Conservation (phyloP, 1,140 invertebrate species). For the Lineus longissimus region DNA sequence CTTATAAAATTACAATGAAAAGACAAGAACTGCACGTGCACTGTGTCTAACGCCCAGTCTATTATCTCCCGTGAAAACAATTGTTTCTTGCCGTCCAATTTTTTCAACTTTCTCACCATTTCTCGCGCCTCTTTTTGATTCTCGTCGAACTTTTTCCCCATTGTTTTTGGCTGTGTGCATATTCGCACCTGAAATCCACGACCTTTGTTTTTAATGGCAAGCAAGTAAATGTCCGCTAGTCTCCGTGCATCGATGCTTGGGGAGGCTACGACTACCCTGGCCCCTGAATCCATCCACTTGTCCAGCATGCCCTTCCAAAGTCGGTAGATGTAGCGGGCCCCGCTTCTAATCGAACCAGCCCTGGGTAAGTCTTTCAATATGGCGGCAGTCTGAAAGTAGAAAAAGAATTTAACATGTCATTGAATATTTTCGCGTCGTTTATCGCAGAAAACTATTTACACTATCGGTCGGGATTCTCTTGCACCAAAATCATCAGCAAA, state of each 20-base stretch:
- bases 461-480: too few relatives aligned
- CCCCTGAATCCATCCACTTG: background rate
- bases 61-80: background rate
- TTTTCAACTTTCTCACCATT: background rate
- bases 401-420: background rate
- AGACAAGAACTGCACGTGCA: background rate
- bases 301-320: background rate
- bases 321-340: constrained; percentile 2
- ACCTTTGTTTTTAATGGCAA: background rate
- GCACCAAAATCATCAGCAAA: too few relatives aligned
- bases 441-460: too few relatives aligned
- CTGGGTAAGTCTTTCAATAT: background rate
- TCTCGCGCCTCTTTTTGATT: background rate
- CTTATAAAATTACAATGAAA: constrained; percentile 5
- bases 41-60: background rate
- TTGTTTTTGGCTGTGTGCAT: background rate
- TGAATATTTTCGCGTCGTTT: background rate
- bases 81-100: background rate
- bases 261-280: background rate
- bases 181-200: background rate
- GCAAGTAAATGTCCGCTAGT: background rate
- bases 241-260: background rate
- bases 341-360: background rate
- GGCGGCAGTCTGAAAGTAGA: background rate
- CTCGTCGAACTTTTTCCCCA: background rate